Evolutionary conservation across 1,140 invertebrate genomes (phyloP), one percentile per base, ranked within the genome.

Genomic region (Schlechtendalia chinensis): DNA sequence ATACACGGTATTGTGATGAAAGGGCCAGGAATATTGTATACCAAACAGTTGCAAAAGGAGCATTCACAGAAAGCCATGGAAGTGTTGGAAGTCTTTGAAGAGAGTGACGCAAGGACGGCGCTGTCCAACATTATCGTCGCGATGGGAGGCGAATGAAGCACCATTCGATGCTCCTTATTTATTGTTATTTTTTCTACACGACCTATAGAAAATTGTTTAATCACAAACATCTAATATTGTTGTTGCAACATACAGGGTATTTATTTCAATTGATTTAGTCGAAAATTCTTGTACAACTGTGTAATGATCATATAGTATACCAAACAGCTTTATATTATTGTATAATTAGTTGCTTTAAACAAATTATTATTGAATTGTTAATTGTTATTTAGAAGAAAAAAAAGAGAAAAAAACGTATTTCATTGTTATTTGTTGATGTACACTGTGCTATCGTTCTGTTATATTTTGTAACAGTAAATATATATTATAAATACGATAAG

Each of bases 81-180:
- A 83, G 90, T 93, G 4, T 87, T 96, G 32, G 88, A 90, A 82
- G 89, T 90, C 80, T 92, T 94, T 83, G 89, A 92, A 75, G 88
- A 90, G 81, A 91, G 89, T 77, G 93, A 94, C 86, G 92, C 93
- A 8, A 86, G 91, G 32, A 93, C 90, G 69, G 93, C 93, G 0
- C 87, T 94, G 53, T 88, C 89, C 63, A 93, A 94, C 86, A 94
- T 94, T 83, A 93, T 94, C 69, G 89, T 91, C 39, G 92, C 93
- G 29, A 93, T 94, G 90, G 90, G 91, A 22, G 82, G 75, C 14
- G 75, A 79, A 79, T 79, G 5, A 79, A 79, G 69, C 4, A 14
- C 50, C 22, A 8, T 39, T 39, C 32, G 3, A 27, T 24, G 6
- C 22, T 50, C 24, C 24, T 27, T 69, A 50, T 47, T 69, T 50